Evolutionary conservation across 1,140 invertebrate genomes (phyloP), one percentile per base, ranked within the genome.

Genomic region (Anastatus disparis): DNA sequence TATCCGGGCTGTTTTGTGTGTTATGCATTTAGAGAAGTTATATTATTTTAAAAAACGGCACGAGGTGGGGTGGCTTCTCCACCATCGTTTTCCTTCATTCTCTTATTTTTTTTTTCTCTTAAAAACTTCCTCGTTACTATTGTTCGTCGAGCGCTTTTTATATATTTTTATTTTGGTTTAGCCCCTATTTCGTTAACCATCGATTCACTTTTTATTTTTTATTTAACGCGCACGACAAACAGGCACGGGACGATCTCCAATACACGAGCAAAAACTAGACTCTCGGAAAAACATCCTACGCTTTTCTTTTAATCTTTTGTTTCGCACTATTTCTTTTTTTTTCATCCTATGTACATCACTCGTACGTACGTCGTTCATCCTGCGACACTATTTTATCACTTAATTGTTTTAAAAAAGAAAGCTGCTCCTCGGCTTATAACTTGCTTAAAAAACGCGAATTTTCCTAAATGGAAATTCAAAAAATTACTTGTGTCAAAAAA

Each of bases 21-120:
- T n/a, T n/a, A n/a, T n/a, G n/a, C n/a, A n/a, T n/a, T n/a, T 38
- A 56, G 69, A 70, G 42, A 59, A 65, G 22, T 82, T 81, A 82
- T 77, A 82, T 82, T 67, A 67, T 77, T 83, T 82, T 35, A 35
- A 35, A 35, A 83, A 67, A n/a, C 83, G 82, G 83, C 84, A 84
- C 84, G 83, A 85, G 85, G 83, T 86, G 85, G 85, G 84, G 82
- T 86, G 85, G 84, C 85, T 81, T 80, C 80, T 85, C 85, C 85
- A 86, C 85, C 84, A 77, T 81, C 83, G 84, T 77, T 78, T 78
- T 26, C 3, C n/a, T 61, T 15, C 13, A 2, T 27, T 9, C 12
- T 24, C 56, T 55, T 70, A 52, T 58, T 73, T 52, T 56, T 76
- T 71, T 46, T 65, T 72, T 29, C 72, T 40, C 12, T 71, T 20